Percentiles rank a stretch among this genome's conserved stretches.
phyloP scores from a whole-genome alignment of 2,797 vertebrate genomes.

The Cyprinodon diabolis region DNA sequence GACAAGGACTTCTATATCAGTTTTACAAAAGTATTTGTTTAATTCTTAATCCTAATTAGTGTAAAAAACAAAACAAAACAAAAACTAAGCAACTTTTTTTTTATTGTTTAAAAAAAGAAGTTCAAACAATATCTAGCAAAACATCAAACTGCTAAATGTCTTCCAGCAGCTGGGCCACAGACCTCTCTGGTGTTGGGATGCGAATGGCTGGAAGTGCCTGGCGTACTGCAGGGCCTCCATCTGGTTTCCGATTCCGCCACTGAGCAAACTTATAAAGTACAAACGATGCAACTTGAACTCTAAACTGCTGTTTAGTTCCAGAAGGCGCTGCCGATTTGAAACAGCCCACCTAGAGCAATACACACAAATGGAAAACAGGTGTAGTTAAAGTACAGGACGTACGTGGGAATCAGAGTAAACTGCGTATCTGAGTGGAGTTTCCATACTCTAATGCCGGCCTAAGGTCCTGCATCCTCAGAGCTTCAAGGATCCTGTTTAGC shows the following conservation, averaged over 20 bases:
- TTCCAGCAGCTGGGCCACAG: constrained; percentile 2
- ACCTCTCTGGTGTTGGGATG: constrained; percentile 90
- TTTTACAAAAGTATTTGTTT: background rate
- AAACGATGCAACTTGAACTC: constrained; percentile 91
- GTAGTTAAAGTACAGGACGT: background rate
- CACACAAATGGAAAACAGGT: background rate
- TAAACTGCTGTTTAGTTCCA: constrained; percentile 90
- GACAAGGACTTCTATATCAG: background rate
- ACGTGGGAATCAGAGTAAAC: background rate
- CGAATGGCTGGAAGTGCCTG: constrained; percentile 91
- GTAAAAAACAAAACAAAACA: background rate
- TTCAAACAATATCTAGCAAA: background rate
- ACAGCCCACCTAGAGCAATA: constrained; percentile 84
- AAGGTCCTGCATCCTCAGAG: constrained; percentile 88
- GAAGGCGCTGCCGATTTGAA: constrained; percentile 87
- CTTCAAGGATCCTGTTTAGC: constrained; percentile 90
- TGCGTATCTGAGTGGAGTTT: background rate
- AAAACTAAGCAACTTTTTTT: background rate
- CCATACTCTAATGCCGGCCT: constrained; percentile 89
- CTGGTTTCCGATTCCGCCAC: constrained; percentile 87
- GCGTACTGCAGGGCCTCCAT: constrained; percentile 90
- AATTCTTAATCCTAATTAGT: background rate
- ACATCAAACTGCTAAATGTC: background rate
- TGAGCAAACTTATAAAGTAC: constrained; percentile 90
- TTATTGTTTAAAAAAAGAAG: background rate